Evolutionary conservation across 2,888 invertebrate genomes (phyloP), one percentile per base, ranked within the genome.

Genomic region (Lepetodrilus schrolli): DNA sequence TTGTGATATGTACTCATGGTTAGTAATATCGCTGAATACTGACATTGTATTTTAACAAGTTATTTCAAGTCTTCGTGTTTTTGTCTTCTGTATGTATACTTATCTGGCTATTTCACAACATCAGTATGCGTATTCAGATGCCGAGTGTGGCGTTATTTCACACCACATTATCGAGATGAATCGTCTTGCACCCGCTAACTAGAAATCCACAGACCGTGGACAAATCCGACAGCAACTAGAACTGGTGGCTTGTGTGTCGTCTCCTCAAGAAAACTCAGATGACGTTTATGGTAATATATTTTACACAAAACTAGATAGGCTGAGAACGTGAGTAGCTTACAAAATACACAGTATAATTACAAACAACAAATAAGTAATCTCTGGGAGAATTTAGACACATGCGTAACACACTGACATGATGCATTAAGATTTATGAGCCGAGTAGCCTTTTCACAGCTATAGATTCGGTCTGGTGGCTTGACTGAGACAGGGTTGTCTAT

Each of bases 261-360:
- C n/a, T n/a, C n/a, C n/a, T n/a, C n/a, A n/a, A n/a, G n/a, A n/a
- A n/a, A n/a, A n/a, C n/a, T n/a, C n/a, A n/a, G n/a, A 58, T 30
- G 23, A 58, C 26, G 30, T 58, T 58, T 58, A 58, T 58, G 58
- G 58, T 58, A 58, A 58, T 58, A 58, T 4, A 58, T 58, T 58
- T 58, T 34, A 30, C 30, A 58, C 58, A 58, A 58, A 58, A 30
- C 30, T 17, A 30, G n/a, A 23, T 23, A 30, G 58, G 58, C 30
- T 58, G 58, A 8, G 58, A 58, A 58, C 58, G 58, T 58, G 58
- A 58, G 58, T 7, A 58, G 58, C 26, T 17, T 58, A 34, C 17
- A 30, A 30, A 58, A 58, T 34, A 58, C 58, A 30, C 34, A 30
- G n/a, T 17, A 34, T 58, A 58, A 58, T 58, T 58, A 58, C 34